Percentiles rank a stretch among this genome's conserved stretches.
These are phyloP conservation scores for Crossocerus cetratus DNA, from an alignment of 2,888 invertebrate genomes.

Conservation along the genomic window DNA sequence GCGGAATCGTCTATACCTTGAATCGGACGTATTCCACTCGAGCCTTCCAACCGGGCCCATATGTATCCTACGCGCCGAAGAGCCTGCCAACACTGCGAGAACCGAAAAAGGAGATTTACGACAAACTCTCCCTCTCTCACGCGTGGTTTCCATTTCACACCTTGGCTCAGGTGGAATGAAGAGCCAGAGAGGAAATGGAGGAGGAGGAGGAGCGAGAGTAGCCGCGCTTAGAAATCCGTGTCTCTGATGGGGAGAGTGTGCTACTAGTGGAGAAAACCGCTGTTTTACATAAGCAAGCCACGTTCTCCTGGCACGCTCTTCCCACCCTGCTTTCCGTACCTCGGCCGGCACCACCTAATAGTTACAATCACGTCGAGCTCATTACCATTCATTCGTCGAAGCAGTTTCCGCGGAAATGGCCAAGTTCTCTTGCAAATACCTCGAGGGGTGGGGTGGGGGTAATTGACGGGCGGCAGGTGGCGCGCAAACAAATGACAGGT, in stretches of 20 bases:
- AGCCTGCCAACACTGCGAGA: too few relatives aligned
- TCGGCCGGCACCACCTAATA: too few relatives aligned
- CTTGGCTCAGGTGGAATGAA: constrained; percentile 4
- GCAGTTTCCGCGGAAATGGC: constrained; percentile 9
- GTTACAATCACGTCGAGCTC: constrained; percentile 24
- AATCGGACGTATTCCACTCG: too few relatives aligned
- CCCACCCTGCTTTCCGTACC: too few relatives aligned
- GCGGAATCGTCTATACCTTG: too few relatives aligned
- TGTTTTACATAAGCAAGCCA: constrained; percentile 1
- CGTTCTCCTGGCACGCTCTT: not conserved
- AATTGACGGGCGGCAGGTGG: constrained; percentile 28
- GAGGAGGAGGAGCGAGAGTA: not conserved
- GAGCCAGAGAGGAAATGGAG: not conserved
- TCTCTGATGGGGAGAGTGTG: not conserved
- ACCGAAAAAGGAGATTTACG: too few relatives aligned
- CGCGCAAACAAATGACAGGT: constrained; percentile 41
- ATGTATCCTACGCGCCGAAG: too few relatives aligned
- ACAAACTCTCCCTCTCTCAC: too few relatives aligned
- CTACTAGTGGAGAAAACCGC: not conserved
- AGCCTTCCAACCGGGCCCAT: too few relatives aligned
- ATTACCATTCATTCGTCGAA: constrained; percentile 43
- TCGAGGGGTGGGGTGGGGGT: constrained; percentile 18
- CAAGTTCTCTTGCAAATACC: constrained; percentile 35
- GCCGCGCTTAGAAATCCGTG: not conserved
- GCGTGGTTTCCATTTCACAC: too few relatives aligned